Base-by-base conservation (phyloP, 2,797 vertebrate species). In the Peromyscus melanophrys region DNA sequence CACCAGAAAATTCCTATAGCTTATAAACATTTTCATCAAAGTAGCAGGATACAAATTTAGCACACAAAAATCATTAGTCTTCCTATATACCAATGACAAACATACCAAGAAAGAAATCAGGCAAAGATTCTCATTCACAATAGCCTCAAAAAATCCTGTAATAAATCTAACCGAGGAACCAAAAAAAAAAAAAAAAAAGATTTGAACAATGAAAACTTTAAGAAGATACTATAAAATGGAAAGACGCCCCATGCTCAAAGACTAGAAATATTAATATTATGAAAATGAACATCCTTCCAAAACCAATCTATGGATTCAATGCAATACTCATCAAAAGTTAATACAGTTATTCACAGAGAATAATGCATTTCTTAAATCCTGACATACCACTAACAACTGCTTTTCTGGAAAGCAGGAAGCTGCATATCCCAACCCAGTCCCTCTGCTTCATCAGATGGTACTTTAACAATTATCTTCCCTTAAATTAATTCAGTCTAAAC, bases 401-500 rank as follows among this genome's bases (percentile, higher is more conserved):
- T 95, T 71, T 73, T 95, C 65, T 82, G 27, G 40, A n/a, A 57
- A 95, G 43, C 77, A 82, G n/a, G 67, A 80, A 89, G 23, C 55
- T 92, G 0, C 4, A 73, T 57, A 82, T 76, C 77, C 76, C 92
- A 90, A 52, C n/a, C 88, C 76, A 83, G 55, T 90, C 90, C 61
- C 77, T 95, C 34, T 37, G 61, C 52, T 85, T 96, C n/a, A 94
- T 13, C 95, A 88, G 85, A 46, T 84, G 73, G 8, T 77, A 31
- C 14, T 93, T 93, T 78, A 95, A 85, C 86, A 87, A 89, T 76
- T 91, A 52, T 93, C 43, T 96, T 69, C 59, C 55, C 71, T 91
- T 97, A 93, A 97, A 89, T 76, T 89, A 96, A 89, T 93, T 65
- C 84, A 97, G 83, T 93, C 93, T 93, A 92, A 97, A 96, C 76